Evolutionary conservation across 2,113 vertebrate genomes (phyloP).

Genomic region (Mixornis gularis): DNA sequence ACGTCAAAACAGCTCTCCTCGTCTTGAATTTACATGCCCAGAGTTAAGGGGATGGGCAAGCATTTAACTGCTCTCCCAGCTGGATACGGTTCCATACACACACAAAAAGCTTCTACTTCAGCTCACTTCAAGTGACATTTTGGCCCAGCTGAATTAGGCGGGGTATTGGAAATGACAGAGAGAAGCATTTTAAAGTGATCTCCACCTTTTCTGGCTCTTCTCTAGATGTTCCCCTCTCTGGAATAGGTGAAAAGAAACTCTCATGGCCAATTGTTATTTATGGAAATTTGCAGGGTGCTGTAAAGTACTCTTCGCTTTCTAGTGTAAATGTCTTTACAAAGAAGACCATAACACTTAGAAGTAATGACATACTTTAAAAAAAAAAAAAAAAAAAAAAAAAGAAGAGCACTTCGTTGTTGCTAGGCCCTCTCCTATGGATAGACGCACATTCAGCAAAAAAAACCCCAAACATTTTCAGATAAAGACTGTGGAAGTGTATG

Average conservation of each 20-base stretch:
- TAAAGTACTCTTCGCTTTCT: slow-evolving; percentile 39
- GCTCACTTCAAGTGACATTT: slow-evolving; percentile 58
- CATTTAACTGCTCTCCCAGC: slow-evolving; percentile 37
- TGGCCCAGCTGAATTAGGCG: slow-evolving; percentile 57
- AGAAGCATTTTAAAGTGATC: slow-evolving; percentile 55
- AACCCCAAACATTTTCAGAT: not conserved
- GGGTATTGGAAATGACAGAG: slow-evolving; percentile 35
- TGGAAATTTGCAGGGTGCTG: slow-evolving; percentile 44
- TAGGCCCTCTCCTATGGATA: not conserved
- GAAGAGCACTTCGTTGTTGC: not conserved
- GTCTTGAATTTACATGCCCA: slow-evolving; percentile 60
- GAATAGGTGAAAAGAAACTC: slow-evolving; percentile 53
- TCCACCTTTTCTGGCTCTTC: slow-evolving; percentile 56
- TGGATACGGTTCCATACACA: slow-evolving; percentile 4
- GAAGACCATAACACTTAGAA: slow-evolving; percentile 1
- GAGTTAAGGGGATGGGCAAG: slow-evolving; percentile 52
- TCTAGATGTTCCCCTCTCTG: slow-evolving; percentile 4
- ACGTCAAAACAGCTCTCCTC: slow-evolving; percentile 48
- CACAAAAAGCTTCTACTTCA: slow-evolving; percentile 64
- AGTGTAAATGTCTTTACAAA: slow-evolving; percentile 34
- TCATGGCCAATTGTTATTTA: slow-evolving; percentile 30
- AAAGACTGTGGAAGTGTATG: not conserved
- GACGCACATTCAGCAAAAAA: not conserved
- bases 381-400: not conserved
- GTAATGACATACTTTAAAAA: not conserved